Evolutionary conservation across 1,140 invertebrate genomes (phyloP).

Genomic region (Himalopsyche phryganea): DNA sequence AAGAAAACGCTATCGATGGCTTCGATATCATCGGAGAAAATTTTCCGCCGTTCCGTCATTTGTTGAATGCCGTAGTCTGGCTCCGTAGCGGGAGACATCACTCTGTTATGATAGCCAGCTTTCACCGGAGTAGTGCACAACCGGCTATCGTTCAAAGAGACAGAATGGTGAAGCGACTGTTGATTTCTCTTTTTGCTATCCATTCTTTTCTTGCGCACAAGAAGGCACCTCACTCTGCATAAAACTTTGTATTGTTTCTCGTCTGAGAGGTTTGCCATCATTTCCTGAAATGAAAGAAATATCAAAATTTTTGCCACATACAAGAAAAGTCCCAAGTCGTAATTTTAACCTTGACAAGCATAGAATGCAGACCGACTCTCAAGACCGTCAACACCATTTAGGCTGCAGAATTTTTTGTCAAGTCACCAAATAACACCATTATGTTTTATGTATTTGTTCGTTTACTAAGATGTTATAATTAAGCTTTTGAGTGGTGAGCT

Average conservation of each 20-base stretch:
- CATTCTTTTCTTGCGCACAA: conserved; percentile 45
- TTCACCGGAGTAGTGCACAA: conserved; percentile 34
- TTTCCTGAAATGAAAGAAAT: conserved; percentile 40
- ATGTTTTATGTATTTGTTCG: not conserved
- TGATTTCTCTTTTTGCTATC: conserved; percentile 32
- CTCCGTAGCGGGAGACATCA: conserved; percentile 40
- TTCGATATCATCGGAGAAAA: conserved; percentile 46
- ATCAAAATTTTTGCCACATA: conserved; percentile 1
- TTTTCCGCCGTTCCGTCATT: conserved; percentile 42
- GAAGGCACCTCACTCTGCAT: conserved; percentile 41
- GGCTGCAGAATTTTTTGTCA: not conserved
- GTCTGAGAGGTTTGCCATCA: conserved; percentile 40
- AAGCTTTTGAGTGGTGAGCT: not conserved
- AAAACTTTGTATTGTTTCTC: conserved; percentile 47
- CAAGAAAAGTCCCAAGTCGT: not conserved
- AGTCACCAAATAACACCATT: not conserved
- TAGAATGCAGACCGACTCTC: not conserved
- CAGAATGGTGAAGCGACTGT: conserved; percentile 32
- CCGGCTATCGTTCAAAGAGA: not conserved
- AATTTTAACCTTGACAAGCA: not conserved
- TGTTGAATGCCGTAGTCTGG: conserved; percentile 45
- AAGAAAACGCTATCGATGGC: conserved; percentile 46
- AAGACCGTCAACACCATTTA: not conserved
- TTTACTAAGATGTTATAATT: not conserved
- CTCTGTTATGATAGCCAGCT: conserved; percentile 2